phyloP scores from a whole-genome alignment of 1,140 invertebrate genomes.

The Brachionus calyciflorus region DNA sequence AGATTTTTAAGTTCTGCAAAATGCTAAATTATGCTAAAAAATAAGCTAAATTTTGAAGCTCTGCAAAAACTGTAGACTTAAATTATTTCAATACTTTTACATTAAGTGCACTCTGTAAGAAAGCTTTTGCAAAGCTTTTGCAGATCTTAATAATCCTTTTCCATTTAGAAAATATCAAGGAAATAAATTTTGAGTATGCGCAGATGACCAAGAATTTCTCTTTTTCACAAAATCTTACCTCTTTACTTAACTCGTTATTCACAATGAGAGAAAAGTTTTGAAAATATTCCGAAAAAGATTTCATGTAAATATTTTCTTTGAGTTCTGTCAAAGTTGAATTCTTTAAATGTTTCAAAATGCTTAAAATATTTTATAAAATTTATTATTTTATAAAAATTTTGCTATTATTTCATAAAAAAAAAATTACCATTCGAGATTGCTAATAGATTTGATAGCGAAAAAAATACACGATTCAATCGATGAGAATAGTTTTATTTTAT shows the following conservation, averaged over 20 bases:
- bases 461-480: slow-evolving; percentile 39
- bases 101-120: too few species aligned
- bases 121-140: too few species aligned
- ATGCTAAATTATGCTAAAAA: too few species aligned
- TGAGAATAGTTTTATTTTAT: neutral
- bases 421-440: slow-evolving; percentile 29
- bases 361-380: neutral
- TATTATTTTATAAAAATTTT: neutral
- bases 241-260: slow-evolving; percentile 21
- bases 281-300: slow-evolving; percentile 29
- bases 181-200: too few species aligned
- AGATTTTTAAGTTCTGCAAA: too few species aligned
- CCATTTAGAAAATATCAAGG: too few species aligned
- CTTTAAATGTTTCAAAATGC: slow-evolving; percentile 27
- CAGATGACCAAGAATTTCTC: neutral
- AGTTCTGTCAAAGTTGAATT: slow-evolving; percentile 20
- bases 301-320: slow-evolving; percentile 39
- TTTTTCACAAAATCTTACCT: neutral
- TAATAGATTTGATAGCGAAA: slow-evolving; percentile 35
- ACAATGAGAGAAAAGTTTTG: neutral
- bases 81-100: too few species aligned
- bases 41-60: too few species aligned
- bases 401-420: neutral
- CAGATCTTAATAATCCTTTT: too few species aligned
- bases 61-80: too few species aligned